Conservation (phyloP, 53 echinoderm and acorn worm genomes). For the Astropecten irregularis region DNA sequence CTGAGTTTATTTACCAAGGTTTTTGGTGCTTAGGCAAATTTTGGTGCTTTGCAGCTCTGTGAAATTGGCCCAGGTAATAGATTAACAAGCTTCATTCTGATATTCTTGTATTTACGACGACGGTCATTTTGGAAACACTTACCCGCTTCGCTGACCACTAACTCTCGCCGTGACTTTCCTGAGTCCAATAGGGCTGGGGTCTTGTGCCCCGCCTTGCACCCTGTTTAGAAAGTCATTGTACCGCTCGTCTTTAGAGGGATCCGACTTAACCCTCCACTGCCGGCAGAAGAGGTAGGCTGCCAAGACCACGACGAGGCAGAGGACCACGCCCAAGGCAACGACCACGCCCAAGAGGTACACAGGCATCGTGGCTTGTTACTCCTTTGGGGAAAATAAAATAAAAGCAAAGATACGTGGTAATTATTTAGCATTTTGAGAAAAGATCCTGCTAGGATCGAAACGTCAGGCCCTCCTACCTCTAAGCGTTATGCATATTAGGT, state of each 20-base stretch:
- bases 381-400: too few species aligned
- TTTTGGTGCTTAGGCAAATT: too few species aligned
- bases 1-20: too few species aligned
- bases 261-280: not conserved
- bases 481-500: too few species aligned
- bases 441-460: too few species aligned
- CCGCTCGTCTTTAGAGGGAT: slow-evolving; percentile 7
- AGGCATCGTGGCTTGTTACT: not conserved
- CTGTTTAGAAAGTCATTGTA: slow-evolving; percentile 45
- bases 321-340: slow-evolving; percentile 44
- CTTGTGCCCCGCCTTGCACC: slow-evolving; percentile 12
- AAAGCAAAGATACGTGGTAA: too few species aligned
- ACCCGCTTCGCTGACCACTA: not conserved
- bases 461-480: too few species aligned
- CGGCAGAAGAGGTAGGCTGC: slow-evolving; percentile 52
- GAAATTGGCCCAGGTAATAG: too few species aligned
- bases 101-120: not conserved
- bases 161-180: slow-evolving; percentile 26
- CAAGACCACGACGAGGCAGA: slow-evolving; percentile 27
- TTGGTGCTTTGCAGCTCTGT: too few species aligned
- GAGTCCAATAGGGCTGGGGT: not conserved
- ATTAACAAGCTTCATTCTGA: not conserved
- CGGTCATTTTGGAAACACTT: too few species aligned
- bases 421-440: too few species aligned
- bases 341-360: slow-evolving; percentile 56